Evolutionary conservation across 2,113 vertebrate genomes (phyloP).

Genomic region (Sakesphorus luctuosus): DNA sequence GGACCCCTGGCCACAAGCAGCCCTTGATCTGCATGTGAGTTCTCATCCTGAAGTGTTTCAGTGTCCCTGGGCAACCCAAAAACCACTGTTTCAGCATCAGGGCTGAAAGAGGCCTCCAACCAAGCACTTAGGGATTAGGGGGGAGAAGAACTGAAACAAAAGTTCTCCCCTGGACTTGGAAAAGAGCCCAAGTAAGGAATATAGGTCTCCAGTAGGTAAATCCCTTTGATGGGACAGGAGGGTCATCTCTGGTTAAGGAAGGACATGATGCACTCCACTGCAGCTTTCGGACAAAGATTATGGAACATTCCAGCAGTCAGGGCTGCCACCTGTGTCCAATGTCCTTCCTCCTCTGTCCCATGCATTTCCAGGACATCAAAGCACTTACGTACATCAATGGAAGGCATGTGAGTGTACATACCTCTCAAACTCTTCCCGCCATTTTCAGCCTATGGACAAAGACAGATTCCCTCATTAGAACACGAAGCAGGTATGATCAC

Average conservation of each 20-base stretch:
- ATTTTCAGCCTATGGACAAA: conserved; percentile 72
- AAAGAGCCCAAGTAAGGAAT: not conserved
- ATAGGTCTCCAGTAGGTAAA: not conserved
- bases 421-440: conserved; percentile 73
- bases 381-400: rapidly evolving
- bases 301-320: not conserved
- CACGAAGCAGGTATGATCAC: not conserved
- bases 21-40: not conserved
- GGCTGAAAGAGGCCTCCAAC: not conserved
- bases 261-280: rapidly evolving
- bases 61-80: not conserved
- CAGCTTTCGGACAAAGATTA: not conserved
- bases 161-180: not conserved
- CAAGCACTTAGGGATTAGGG: not conserved
- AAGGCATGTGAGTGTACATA: conserved; percentile 31
- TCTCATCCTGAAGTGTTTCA: not conserved
- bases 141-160: not conserved
- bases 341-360: not conserved
- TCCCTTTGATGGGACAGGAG: not conserved
- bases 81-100: not conserved
- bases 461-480: conserved; percentile 9
- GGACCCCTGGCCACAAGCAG: not conserved
- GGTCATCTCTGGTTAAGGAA: not conserved
- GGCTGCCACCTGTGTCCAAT: not conserved
- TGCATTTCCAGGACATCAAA: not conserved